Evolutionary conservation across 1,140 invertebrate genomes (phyloP).

Genomic region (Diorhabda elongata): DNA sequence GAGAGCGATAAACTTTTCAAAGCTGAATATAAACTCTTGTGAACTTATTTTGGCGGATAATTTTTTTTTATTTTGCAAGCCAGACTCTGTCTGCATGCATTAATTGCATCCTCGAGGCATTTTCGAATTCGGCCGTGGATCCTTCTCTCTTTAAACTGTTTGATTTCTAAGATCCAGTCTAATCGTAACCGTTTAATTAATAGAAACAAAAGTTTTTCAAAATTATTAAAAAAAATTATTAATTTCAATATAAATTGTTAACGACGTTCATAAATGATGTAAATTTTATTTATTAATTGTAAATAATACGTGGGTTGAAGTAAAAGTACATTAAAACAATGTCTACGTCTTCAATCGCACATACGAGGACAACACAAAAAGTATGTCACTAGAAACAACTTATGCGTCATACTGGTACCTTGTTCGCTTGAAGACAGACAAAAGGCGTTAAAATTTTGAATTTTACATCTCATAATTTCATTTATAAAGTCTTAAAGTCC

Average conservation of each 20-base stretch:
- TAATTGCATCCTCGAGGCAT: constrained; percentile 37
- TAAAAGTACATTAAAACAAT: too few relatives aligned
- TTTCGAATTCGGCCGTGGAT: constrained; percentile 33
- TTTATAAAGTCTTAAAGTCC: too few relatives aligned
- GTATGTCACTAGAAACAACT: too few relatives aligned
- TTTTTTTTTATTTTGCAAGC: constrained; percentile 31
- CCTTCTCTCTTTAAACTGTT: neutral
- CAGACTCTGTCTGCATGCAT: constrained; percentile 38
- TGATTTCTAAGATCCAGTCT: too few relatives aligned
- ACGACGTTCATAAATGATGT: neutral
- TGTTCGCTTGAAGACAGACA: too few relatives aligned
- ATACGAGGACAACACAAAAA: too few relatives aligned
- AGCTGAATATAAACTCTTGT: constrained; percentile 27
- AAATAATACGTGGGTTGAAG: neutral
- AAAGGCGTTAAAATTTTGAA: too few relatives aligned
- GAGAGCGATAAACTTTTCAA: constrained; percentile 32
- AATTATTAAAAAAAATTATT: neutral
- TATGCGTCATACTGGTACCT: too few relatives aligned
- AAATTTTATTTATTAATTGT: neutral
- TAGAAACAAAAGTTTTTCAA: too few relatives aligned
- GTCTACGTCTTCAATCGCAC: too few relatives aligned
- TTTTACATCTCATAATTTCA: too few relatives aligned
- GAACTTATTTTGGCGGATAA: constrained; percentile 32
- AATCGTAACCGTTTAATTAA: too few relatives aligned
- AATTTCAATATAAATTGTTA: neutral